Conservation (phyloP, 2,113 vertebrate species). For the Oreochromis niloticus region DNA sequence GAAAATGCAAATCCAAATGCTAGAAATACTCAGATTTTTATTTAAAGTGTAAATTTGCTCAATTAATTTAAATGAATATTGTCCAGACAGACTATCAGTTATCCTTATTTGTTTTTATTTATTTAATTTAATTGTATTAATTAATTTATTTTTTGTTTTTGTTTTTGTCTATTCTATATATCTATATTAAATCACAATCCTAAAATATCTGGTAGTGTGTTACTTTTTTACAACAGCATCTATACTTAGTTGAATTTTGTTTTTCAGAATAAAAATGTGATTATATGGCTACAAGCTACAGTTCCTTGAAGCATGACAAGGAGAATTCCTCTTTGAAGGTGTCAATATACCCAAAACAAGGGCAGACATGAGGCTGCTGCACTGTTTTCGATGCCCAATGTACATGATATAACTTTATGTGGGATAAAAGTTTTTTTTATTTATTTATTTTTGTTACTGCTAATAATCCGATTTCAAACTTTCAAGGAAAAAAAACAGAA, state of each 20-base stretch:
- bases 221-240: not conserved
- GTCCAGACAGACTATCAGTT: not conserved
- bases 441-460: not conserved
- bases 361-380: not conserved
- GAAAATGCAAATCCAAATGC: not conserved
- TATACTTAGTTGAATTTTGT: not conserved
- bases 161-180: not conserved
- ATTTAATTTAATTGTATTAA: not conserved
- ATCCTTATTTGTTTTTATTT: not conserved
- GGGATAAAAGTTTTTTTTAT: not conserved
- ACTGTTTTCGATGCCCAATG: not conserved
- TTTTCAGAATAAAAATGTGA: not conserved
- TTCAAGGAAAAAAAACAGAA: not conserved
- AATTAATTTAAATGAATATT: not conserved
- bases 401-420: not conserved
- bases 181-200: not conserved
- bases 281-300: not conserved
- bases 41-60: not conserved
- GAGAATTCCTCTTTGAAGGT: not conserved
- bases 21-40: not conserved
- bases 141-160: rapidly evolving
- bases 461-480: not conserved
- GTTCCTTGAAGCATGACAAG: not conserved
- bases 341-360: not conserved
- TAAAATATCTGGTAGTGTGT: not conserved